phyloP scores from a whole-genome alignment of 2,113 vertebrate genomes.

The Campylorhamphus procurvoides region DNA sequence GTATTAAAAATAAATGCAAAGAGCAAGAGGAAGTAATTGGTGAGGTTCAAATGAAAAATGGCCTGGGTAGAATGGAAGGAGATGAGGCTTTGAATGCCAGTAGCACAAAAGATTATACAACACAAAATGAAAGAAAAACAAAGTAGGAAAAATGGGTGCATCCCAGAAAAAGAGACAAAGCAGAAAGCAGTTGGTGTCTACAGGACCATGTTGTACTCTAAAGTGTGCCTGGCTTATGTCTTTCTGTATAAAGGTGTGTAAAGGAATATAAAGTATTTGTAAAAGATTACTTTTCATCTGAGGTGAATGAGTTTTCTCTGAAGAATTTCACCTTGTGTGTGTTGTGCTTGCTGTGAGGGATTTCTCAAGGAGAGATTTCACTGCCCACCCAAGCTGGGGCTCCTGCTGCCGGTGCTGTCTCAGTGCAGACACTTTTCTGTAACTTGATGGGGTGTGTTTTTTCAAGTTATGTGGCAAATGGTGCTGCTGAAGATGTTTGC shows the following conservation, averaged over 20 bases:
- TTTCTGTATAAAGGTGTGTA: background rate
- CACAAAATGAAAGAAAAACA: background rate
- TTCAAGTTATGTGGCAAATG: background rate
- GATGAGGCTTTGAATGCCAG: background rate
- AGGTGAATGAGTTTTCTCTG: background rate
- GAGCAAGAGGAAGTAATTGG: background rate
- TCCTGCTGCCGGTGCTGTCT: background rate
- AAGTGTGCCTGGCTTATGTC: background rate
- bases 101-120: background rate
- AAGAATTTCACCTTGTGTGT: accelerated
- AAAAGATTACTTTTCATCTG: background rate
- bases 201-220: background rate
- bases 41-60: background rate
- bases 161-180: background rate
- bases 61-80: background rate
- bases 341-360: background rate
- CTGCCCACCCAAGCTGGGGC: background rate
- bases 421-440: background rate
- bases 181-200: background rate
- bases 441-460: background rate
- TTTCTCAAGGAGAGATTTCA: background rate
- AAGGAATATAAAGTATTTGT: background rate
- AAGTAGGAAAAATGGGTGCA: background rate
- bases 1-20: background rate
- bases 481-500: background rate